Base-by-base conservation (phyloP, 2,797 vertebrate species). In the Cyclura pinguis region DNA sequence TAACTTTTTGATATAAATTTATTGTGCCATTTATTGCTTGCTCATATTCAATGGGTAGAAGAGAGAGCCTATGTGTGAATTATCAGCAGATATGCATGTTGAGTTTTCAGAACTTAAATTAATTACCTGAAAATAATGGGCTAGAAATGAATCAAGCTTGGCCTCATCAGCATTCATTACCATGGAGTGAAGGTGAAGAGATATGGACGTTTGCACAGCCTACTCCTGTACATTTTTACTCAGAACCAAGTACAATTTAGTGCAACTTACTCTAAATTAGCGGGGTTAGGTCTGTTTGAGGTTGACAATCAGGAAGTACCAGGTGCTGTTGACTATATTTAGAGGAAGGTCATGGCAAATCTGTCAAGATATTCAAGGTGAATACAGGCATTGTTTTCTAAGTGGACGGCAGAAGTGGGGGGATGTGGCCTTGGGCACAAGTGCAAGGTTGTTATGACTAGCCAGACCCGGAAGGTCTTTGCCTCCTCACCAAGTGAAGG, bases 111-210 rank as follows among this genome's bases (percentile, higher is more conserved):
- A 86, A 90, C 6, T 78, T 89, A 50, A 87, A 81, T 89, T 87
- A 90, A 64, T 90, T 89, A 86, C 80, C 29, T 72, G 7, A 88
- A 85, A 83, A 59, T 14, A 89, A 67, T 20, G 42, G 1, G 27
- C 16, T 78, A 32, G 32, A 91, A 8, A 88, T 67, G 6, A 89
- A 90, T 0, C 0, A 91, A 95, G 76, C 7, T 69, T 22, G 32
- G 13, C 35, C 67, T 94, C 32, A 84, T 84, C 52, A 91, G 18
- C 52, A 55, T 91, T 88, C 52, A 74, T 5, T 82, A 73, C 32
- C 67, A 0, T 64, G 27, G 93, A 20, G 80, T 27, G 24, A 91
- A 93, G 29, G 77, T 93, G 69, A 91, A 47, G 5, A 35, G 69
- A 90, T 20, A 74, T 1, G 57, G 80, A 42, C 16, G 29, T 6